phyloP scores from a whole-genome alignment of 2,113 vertebrate species.

The Siphamia tubifer region DNA sequence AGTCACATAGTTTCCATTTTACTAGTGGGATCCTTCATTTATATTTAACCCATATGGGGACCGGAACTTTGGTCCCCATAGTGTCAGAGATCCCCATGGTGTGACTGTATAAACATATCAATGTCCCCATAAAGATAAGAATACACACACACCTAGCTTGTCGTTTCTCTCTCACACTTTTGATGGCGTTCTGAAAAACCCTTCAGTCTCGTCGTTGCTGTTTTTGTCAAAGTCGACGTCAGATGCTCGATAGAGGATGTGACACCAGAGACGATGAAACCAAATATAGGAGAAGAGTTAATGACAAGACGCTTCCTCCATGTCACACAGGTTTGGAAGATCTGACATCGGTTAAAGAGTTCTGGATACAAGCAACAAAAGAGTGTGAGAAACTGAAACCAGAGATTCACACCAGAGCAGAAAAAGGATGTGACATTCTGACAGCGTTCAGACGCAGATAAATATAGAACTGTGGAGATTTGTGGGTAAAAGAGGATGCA shows the following conservation, averaged over 20 bases:
- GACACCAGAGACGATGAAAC: neutral
- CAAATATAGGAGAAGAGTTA: slow-evolving; percentile 39
- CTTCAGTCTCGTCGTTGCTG: neutral
- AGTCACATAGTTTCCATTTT: no score
- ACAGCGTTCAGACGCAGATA: neutral
- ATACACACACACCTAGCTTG: neutral
- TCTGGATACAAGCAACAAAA: neutral
- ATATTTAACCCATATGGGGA: no score
- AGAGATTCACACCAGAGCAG: no score
- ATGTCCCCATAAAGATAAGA: no score
- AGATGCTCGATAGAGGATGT: neutral
- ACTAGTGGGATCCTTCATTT: no score
- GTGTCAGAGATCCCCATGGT: no score
- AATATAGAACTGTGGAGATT: neutral
- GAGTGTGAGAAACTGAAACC: neutral
- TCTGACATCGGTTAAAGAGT: slow-evolving; percentile 12
- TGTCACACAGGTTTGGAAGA: slow-evolving; percentile 31
- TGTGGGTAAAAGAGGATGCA: neutral
- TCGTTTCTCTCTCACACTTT: neutral
- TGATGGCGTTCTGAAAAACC: neutral
- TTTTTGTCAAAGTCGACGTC: slow-evolving; percentile 1
- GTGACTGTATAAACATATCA: no score
- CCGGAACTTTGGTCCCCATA: no score
- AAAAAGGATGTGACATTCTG: no score
- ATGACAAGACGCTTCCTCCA: slow-evolving; percentile 43